These are phyloP conservation scores for Agrenia bidenticulata DNA, from an alignment of 2,888 invertebrate genomes.

Conservation along the genomic window DNA sequence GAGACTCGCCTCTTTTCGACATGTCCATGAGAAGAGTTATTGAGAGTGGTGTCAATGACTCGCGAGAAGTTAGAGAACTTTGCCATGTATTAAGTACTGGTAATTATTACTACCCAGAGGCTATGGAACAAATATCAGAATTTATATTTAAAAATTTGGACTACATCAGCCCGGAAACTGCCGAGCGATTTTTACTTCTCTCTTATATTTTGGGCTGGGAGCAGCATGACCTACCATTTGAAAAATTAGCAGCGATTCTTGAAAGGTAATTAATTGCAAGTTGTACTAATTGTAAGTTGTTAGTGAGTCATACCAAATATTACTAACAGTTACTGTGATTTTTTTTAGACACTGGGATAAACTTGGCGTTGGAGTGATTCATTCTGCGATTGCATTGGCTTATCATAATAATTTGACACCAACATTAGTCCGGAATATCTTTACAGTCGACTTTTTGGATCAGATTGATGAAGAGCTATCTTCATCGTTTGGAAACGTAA, in stretches of 20 bases:
- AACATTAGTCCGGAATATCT: slow-evolving; percentile 61
- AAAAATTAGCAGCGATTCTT: slow-evolving; percentile 57
- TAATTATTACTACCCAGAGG: slow-evolving; percentile 29
- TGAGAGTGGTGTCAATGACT: slow-evolving; percentile 23
- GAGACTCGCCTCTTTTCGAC: slow-evolving; percentile 35
- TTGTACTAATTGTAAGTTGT: slow-evolving; percentile 12
- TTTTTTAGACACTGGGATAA: slow-evolving; percentile 59
- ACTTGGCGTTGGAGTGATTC: slow-evolving; percentile 61
- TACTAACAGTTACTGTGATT: slow-evolving; percentile 22
- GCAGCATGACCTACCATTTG: slow-evolving; percentile 53
- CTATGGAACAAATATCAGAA: slow-evolving; percentile 18
- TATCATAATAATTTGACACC: slow-evolving; percentile 61
- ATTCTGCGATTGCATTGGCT: slow-evolving; percentile 61
- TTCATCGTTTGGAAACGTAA: slow-evolving; percentile 9
- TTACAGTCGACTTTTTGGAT: slow-evolving; percentile 64
- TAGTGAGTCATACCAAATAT: too few species aligned
- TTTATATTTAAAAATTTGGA: slow-evolving; percentile 25
- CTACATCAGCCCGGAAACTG: slow-evolving; percentile 27
- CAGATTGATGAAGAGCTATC: slow-evolving; percentile 63
- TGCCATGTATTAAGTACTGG: slow-evolving; percentile 21
- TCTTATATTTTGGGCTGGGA: slow-evolving; percentile 34
- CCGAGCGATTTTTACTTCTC: slow-evolving; percentile 34
- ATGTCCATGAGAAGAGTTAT: slow-evolving; percentile 16
- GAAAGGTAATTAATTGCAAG: slow-evolving; percentile 56
- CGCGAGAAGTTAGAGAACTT: slow-evolving; percentile 32